Evolutionary conservation across 2,888 invertebrate species (phyloP).

Genomic region (Nysson spinosus): DNA sequence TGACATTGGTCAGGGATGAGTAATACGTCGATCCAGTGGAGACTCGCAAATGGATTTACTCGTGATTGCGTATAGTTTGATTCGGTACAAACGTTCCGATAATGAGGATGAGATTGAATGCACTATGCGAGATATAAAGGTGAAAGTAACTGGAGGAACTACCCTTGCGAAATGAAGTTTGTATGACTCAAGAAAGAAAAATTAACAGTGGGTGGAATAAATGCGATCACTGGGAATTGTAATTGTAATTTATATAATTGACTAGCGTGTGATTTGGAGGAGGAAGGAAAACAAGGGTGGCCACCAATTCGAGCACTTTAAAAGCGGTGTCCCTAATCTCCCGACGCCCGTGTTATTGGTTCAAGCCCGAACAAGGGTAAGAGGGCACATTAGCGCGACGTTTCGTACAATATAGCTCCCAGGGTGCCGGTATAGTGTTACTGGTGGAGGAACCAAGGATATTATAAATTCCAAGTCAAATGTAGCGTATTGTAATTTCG

Average conservation of each 20-base stretch:
- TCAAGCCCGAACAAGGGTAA: constrained; percentile 49
- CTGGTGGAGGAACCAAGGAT: constrained; percentile 58
- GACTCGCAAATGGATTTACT: neutral
- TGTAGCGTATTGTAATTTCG: constrained; percentile 75
- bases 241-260: constrained; percentile 45
- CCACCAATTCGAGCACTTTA: constrained; percentile 49
- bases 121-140: too few species aligned
- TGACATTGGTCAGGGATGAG: constrained; percentile 9
- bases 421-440: constrained; percentile 67
- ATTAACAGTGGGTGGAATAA: constrained; percentile 9
- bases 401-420: constrained; percentile 72
- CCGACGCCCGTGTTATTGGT: constrained; percentile 60
- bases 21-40: constrained; percentile 3
- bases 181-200: too few species aligned
- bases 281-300: constrained; percentile 31
- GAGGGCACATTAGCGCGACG: constrained; percentile 69
- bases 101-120: too few species aligned
- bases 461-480: constrained; percentile 77
- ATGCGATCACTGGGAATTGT: constrained; percentile 7
- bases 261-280: constrained; percentile 25
- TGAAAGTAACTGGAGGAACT: too few species aligned
- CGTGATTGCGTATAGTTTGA: constrained; percentile 2
- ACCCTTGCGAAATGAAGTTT: too few species aligned
- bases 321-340: constrained; percentile 59
- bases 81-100: neutral